Evolutionary conservation across 2,113 vertebrate genomes (phyloP).

Genomic region (Empidonax alnorum): DNA sequence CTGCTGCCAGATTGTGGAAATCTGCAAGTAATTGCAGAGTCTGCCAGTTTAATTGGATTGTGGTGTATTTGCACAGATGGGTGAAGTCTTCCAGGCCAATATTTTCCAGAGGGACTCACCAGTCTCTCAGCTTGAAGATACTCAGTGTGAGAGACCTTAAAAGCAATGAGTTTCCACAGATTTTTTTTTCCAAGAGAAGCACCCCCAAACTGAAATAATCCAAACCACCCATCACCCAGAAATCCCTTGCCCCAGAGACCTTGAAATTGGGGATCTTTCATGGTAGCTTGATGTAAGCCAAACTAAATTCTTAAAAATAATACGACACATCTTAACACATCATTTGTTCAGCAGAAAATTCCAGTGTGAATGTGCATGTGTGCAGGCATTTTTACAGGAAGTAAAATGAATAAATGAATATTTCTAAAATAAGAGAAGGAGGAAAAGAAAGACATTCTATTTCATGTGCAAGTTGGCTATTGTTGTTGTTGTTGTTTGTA

Average conservation of each 20-base stretch:
- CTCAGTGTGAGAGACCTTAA: neutral
- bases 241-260: neutral
- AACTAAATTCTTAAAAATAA: slow-evolving; percentile 3
- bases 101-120: slow-evolving; percentile 31
- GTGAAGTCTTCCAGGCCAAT: slow-evolving; percentile 13
- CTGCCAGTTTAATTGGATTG: slow-evolving; percentile 49
- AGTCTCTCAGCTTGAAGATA: neutral
- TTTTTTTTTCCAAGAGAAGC: neutral
- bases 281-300: neutral
- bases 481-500: neutral
- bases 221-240: neutral
- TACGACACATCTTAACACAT: neutral
- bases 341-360: neutral
- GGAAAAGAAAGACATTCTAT: neutral
- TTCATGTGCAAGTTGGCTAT: neutral
- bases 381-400: neutral
- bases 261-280: neutral
- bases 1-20: neutral
- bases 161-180: neutral
- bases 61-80: slow-evolving; percentile 46
- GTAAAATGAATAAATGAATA: neutral
- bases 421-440: neutral
- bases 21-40: slow-evolving; percentile 55
- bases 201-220: neutral
- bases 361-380: neutral